Conservation (phyloP, 1,140 invertebrate species). For the Procambarus clarkii region DNA sequence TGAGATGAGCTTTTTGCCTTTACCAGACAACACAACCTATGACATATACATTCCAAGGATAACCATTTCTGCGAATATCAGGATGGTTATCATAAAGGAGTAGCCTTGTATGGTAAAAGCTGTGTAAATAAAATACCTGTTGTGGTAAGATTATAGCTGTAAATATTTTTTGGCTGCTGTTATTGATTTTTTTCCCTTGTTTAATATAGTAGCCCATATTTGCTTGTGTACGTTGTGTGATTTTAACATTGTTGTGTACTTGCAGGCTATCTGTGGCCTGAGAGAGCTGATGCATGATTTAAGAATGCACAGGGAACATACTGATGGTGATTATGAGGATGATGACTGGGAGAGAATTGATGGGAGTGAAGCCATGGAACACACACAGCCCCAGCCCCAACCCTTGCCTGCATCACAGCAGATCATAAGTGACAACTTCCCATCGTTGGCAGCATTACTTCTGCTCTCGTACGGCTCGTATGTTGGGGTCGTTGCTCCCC, state of each 20-base stretch:
- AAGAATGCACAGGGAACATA: conserved; percentile 1
- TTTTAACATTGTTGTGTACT: neutral
- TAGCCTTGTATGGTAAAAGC: too few relatives aligned
- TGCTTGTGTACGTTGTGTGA: neutral
- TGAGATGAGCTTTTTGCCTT: too few relatives aligned
- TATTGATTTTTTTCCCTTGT: too few relatives aligned
- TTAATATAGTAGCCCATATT: neutral
- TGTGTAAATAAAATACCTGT: too few relatives aligned
- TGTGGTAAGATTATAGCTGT: too few relatives aligned
- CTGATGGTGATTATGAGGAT: conserved; percentile 24
- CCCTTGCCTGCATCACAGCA: conserved; percentile 25
- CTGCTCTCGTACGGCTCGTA: conserved; percentile 67
- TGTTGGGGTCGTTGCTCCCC: conserved; percentile 65
- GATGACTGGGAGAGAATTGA: conserved; percentile 53
- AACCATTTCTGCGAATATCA: too few relatives aligned
- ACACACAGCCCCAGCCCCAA: neutral
- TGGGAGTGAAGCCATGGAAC: neutral
- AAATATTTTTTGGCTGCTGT: too few relatives aligned
- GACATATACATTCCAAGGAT: too few relatives aligned
- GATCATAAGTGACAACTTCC: conserved; percentile 54
- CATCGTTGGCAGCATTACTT: conserved; percentile 47
- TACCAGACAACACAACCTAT: too few relatives aligned
- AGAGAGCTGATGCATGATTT: conserved; percentile 58
- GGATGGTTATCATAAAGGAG: too few relatives aligned
- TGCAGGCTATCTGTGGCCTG: conserved; percentile 50